Percentiles rank a stretch among this genome's conserved stretches.
phyloP scores from a whole-genome alignment of 1,140 invertebrate species.

The Bombus sylvicola region DNA sequence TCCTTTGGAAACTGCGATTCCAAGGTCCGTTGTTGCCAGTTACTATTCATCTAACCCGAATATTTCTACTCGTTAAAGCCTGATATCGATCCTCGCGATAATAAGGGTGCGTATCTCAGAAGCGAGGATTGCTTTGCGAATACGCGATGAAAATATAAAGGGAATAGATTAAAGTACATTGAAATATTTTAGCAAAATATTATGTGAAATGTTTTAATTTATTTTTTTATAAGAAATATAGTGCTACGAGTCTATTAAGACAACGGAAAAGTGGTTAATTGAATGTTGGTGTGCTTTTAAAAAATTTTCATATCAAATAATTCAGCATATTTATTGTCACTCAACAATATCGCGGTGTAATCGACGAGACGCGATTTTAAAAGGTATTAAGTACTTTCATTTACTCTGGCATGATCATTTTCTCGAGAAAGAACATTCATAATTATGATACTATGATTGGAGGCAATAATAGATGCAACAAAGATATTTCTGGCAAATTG shows the following conservation, averaged over 20 bases:
- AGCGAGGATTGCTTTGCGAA: not conserved
- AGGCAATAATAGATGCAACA: too few species aligned
- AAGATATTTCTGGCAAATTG: not conserved
- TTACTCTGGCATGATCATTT: too few species aligned
- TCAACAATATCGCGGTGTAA: too few species aligned
- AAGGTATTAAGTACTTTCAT: too few species aligned
- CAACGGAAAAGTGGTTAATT: too few species aligned
- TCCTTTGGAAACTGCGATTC: constrained; percentile 70
- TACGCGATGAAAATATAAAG: not conserved
- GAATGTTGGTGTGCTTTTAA: too few species aligned
- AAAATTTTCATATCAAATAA: not conserved
- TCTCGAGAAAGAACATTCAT: not conserved
- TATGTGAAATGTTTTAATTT: not conserved
- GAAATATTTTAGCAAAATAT: not conserved
- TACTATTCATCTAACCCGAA: constrained; percentile 61
- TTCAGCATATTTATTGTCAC: too few species aligned
- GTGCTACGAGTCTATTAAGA: not conserved
- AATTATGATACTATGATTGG: not conserved
- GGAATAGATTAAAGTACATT: not conserved
- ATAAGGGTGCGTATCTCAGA: not conserved
- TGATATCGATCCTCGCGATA: constrained; percentile 37
- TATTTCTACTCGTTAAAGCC: constrained; percentile 55
- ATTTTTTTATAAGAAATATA: not conserved
- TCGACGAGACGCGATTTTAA: too few species aligned
- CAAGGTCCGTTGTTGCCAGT: constrained; percentile 65